A percentile compares a stretch with the other conserved stretches of the same genome.
These are phyloP conservation scores for Syritta pipiens DNA, from an alignment of 2,888 invertebrate genomes.

Conservation along the genomic window DNA sequence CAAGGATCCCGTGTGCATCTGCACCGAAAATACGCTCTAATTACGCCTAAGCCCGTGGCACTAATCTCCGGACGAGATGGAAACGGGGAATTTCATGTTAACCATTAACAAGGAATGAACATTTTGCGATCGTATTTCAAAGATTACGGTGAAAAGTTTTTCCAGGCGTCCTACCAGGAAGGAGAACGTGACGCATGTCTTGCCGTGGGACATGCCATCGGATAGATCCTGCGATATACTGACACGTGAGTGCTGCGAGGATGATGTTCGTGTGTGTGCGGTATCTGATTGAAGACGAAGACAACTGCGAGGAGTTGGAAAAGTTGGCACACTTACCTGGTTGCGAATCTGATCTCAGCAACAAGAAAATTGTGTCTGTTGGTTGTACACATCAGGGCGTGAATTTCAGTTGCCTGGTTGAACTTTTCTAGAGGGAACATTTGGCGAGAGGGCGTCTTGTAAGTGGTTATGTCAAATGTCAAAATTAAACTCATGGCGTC, in stretches of 20 bases:
- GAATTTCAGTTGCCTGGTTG: too few species aligned
- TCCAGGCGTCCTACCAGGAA: too few species aligned
- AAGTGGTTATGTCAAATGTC: too few species aligned
- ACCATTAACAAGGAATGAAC: not conserved
- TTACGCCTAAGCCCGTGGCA: constrained; percentile 14
- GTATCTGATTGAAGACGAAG: constrained; percentile 22
- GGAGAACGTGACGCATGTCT: not conserved
- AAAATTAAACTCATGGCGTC: too few species aligned
- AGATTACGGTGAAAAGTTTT: constrained; percentile 37
- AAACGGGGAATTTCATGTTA: constrained; percentile 20
- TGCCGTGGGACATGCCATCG: not conserved
- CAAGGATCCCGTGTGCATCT: constrained; percentile 34
- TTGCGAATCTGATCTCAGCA: not conserved
- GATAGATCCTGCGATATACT: not conserved
- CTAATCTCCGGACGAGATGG: constrained; percentile 44
- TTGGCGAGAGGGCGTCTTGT: too few species aligned
- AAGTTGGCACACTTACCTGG: constrained; percentile 16
- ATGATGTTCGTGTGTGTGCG: too few species aligned
- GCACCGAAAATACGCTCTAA: constrained; percentile 28
- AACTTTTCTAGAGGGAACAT: too few species aligned
- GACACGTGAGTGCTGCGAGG: not conserved
- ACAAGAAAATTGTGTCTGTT: too few species aligned
- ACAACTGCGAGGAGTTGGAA: not conserved
- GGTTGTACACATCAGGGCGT: too few species aligned
- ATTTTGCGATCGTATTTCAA: constrained; percentile 30